These are phyloP conservation scores for Ruditapes philippinarum DNA, from an alignment of 1,140 invertebrate genomes.

Conservation along the genomic window DNA sequence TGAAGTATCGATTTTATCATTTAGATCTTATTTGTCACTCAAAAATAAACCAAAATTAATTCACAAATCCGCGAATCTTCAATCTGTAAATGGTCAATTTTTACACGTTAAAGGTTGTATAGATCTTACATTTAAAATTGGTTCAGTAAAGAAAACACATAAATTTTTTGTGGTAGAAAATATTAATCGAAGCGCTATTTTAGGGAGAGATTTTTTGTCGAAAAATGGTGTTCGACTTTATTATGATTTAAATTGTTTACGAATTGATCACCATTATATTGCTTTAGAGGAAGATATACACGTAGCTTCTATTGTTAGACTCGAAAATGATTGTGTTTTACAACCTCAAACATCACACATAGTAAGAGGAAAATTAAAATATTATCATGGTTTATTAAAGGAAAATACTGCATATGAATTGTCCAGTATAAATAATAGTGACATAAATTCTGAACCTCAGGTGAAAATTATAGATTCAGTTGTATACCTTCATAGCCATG, in stretches of 20 bases:
- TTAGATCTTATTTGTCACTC: neutral
- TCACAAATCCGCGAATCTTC: neutral
- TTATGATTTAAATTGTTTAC: neutral
- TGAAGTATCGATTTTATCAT: neutral
- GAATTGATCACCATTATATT: neutral
- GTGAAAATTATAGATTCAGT: neutral
- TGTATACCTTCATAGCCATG: neutral
- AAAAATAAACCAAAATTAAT: neutral
- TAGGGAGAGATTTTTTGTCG: slow-evolving; percentile 26
- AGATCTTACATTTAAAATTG: neutral
- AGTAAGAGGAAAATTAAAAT: neutral
- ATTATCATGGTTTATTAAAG: no score
- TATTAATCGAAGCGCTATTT: slow-evolving; percentile 42
- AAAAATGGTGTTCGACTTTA: neutral
- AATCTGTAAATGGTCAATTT: neutral
- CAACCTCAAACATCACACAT: neutral
- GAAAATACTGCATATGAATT: neutral
- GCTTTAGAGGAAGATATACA: neutral
- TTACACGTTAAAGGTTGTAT: neutral
- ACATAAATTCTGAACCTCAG: neutral
- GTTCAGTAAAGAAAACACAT: neutral
- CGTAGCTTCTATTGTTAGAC: slow-evolving; percentile 4
- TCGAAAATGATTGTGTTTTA: neutral
- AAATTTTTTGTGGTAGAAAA: neutral
- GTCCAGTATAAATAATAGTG: neutral